phyloP scores from a whole-genome alignment of 2,113 vertebrate species.

The Gorsachius goisagi region DNA sequence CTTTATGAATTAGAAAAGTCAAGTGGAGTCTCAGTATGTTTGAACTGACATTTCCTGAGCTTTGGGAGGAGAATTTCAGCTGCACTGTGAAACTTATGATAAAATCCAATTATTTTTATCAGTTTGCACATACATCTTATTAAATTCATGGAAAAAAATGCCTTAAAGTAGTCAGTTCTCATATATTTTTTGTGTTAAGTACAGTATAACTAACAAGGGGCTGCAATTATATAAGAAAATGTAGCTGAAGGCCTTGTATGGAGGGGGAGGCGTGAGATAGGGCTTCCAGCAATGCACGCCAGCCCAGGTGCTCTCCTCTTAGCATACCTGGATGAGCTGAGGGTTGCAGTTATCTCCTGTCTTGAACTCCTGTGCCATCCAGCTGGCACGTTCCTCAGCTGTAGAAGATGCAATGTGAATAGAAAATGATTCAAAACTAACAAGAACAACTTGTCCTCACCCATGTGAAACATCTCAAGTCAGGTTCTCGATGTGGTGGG shows the following conservation, averaged over 20 bases:
- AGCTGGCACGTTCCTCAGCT: neutral
- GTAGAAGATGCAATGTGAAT: neutral
- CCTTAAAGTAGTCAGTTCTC: neutral
- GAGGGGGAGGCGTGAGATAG: neutral
- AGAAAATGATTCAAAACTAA: neutral
- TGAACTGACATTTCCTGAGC: neutral
- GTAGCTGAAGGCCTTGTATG: neutral
- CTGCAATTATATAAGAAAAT: neutral
- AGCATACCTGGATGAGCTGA: neutral
- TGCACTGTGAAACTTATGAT: neutral
- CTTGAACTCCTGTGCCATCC: neutral
- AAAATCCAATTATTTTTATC: neutral
- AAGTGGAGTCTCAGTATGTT: neutral
- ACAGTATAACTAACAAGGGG: neutral
- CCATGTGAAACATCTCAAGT: neutral
- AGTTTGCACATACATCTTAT: neutral
- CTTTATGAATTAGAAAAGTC: neutral
- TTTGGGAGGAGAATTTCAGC: neutral
- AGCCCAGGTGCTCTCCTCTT: neutral
- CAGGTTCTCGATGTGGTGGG: accelerated
- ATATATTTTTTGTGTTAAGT: neutral
- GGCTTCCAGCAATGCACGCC: neutral
- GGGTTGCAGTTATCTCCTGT: neutral
- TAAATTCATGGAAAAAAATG: neutral
- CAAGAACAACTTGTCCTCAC: neutral